Evolutionary conservation across 64 coral and sea anemone genomes (phyloP).

Genomic region (Hydrozoanthus tunicans): DNA sequence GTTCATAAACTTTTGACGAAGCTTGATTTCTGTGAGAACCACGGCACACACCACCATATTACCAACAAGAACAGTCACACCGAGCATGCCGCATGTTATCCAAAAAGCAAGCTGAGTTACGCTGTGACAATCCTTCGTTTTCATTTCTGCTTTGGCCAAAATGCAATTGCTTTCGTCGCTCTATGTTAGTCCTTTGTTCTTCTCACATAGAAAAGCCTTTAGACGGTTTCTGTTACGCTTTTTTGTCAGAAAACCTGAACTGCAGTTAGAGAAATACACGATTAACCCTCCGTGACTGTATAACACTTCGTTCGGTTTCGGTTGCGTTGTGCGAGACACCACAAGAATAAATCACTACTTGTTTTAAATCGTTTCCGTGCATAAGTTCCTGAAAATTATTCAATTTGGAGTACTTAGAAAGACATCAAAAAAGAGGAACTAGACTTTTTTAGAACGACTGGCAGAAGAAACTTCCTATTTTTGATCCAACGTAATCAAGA

Average conservation of each 20-base stretch:
- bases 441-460: no score
- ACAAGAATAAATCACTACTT: neutral
- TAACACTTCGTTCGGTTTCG: neutral
- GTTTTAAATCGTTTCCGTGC: neutral
- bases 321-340: neutral
- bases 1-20: conserved; percentile 69
- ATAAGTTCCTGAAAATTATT: neutral
- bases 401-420: no score
- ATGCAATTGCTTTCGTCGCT: neutral
- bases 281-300: neutral
- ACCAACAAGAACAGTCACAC: conserved; percentile 41
- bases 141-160: neutral
- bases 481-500: no score
- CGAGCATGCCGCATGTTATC: conserved; percentile 38
- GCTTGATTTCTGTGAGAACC: conserved; percentile 30
- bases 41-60: conserved; percentile 61
- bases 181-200: neutral
- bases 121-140: conserved; percentile 16
- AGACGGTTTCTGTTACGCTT: neutral
- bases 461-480: no score
- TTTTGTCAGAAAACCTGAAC: neutral
- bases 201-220: neutral
- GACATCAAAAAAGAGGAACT: no score
- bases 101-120: conserved; percentile 34
- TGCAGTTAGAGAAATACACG: neutral